A percentile compares a stretch with the other conserved stretches of the same genome.
Conservation (phyloP, 1,140 invertebrate species). For the Bradynema listronoti region DNA sequence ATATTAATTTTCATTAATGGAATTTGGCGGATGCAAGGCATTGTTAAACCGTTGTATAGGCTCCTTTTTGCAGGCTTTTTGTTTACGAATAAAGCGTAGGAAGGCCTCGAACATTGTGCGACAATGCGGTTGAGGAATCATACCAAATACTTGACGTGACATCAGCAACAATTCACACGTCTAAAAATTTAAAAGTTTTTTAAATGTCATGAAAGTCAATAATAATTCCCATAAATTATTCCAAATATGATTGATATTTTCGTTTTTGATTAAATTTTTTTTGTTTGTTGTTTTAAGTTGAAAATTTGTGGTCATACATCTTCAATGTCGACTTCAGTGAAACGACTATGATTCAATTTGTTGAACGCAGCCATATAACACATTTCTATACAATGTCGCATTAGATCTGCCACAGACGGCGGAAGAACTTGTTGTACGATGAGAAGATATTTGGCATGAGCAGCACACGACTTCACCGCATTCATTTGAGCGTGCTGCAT, state of each 20-base stretch:
- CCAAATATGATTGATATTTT: too few relatives aligned
- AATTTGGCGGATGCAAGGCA: too few relatives aligned
- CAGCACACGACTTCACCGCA: neutral
- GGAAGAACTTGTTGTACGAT: slow-evolving; percentile 1
- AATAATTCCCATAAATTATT: too few relatives aligned
- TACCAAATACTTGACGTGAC: slow-evolving; percentile 1
- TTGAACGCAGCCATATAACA: neutral
- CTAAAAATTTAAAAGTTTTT: neutral
- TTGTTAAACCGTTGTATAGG: slow-evolving; percentile 2
- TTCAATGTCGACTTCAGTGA: slow-evolving; percentile 6
- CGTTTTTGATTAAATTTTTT: too few relatives aligned
- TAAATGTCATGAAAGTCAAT: neutral
- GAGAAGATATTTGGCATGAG: slow-evolving; percentile 1
- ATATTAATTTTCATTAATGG: too few relatives aligned
- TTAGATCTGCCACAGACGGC: neutral
- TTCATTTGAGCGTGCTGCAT: too few relatives aligned
- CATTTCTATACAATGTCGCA: slow-evolving; percentile 6
- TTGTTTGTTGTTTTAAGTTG: neutral
- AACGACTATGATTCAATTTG: slow-evolving; percentile 9
- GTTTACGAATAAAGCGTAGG: slow-evolving; percentile 10
- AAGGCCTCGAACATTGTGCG: slow-evolving; percentile 6
- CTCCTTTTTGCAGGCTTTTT: slow-evolving; percentile 8
- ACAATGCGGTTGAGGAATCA: neutral
- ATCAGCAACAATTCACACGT: slow-evolving; percentile 4
- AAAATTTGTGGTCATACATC: slow-evolving; percentile 7